These are phyloP conservation scores for Tragelaphus oryx DNA, from an alignment of 2,797 vertebrate species.

Conservation along the genomic window DNA sequence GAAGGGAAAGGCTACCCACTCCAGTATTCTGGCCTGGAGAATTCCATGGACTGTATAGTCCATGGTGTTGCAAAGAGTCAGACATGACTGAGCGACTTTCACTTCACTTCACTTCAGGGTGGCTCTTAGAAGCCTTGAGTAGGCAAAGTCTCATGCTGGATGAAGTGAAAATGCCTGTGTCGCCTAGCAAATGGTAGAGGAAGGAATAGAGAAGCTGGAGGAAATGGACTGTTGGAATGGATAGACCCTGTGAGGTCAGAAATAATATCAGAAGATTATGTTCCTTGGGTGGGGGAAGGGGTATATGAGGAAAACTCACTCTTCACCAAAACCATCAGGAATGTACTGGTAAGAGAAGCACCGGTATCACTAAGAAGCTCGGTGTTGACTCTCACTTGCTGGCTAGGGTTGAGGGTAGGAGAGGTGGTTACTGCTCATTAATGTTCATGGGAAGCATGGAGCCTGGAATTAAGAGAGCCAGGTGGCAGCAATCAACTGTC, in stretches of 20 bases:
- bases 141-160: background rate
- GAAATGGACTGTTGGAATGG: background rate
- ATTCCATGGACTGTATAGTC: background rate
- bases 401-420: background rate
- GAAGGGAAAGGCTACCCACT: no score
- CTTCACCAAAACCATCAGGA: background rate
- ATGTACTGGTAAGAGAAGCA: background rate
- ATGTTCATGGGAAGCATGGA: background rate
- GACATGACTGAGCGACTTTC: background rate
- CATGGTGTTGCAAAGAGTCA: background rate
- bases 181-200: background rate
- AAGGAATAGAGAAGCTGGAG: constrained; percentile 6
- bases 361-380: background rate
- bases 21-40: background rate
- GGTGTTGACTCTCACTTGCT: background rate
- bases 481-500: background rate
- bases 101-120: background rate
- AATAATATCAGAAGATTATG: background rate
- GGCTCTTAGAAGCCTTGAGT: background rate
- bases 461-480: background rate
- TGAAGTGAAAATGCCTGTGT: background rate
- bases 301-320: background rate
- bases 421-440: background rate
- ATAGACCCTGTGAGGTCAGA: background rate
- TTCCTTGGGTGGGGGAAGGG: background rate